phyloP scores from a whole-genome alignment of 2,888 invertebrate species.

The Drosophila paranaensis region DNA sequence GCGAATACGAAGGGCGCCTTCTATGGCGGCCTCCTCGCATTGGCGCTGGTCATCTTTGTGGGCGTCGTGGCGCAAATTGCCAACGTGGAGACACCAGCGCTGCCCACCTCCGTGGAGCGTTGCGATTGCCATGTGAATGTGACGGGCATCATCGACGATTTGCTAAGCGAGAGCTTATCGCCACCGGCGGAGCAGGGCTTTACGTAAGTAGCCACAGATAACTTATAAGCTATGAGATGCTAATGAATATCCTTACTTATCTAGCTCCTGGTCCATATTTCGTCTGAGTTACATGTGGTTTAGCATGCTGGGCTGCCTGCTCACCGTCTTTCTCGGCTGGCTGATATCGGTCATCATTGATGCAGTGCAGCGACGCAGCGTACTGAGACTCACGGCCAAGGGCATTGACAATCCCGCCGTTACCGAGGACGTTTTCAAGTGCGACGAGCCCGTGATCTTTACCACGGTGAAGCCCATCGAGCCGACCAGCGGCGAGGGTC shows the following conservation, averaged over 20 bases:
- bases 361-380: slow-evolving; percentile 83
- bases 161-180: slow-evolving; percentile 43
- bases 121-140: slow-evolving; percentile 82
- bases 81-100: slow-evolving; percentile 66
- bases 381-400: slow-evolving; percentile 76
- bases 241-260: neutral
- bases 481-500: slow-evolving; percentile 60
- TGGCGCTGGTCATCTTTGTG: slow-evolving; percentile 83
- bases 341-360: slow-evolving; percentile 88
- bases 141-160: slow-evolving; percentile 49
- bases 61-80: slow-evolving; percentile 83
- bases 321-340: slow-evolving; percentile 90
- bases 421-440: slow-evolving; percentile 52
- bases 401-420: slow-evolving; percentile 65
- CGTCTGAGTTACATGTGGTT: slow-evolving; percentile 96
- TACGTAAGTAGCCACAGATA: slow-evolving; percentile 52
- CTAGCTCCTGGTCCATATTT: slow-evolving; percentile 86
- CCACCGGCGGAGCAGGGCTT: slow-evolving; percentile 51
- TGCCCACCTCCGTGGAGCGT: slow-evolving; percentile 75
- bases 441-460: slow-evolving; percentile 48
- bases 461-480: slow-evolving; percentile 42
- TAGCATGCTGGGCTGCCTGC: slow-evolving; percentile 91
- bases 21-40: slow-evolving; percentile 82
- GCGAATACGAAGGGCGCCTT: slow-evolving; percentile 89
- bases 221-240: neutral